These are phyloP conservation scores for Neodiprion virginianus DNA, from an alignment of 1,140 invertebrate genomes.

Conservation along the genomic window DNA sequence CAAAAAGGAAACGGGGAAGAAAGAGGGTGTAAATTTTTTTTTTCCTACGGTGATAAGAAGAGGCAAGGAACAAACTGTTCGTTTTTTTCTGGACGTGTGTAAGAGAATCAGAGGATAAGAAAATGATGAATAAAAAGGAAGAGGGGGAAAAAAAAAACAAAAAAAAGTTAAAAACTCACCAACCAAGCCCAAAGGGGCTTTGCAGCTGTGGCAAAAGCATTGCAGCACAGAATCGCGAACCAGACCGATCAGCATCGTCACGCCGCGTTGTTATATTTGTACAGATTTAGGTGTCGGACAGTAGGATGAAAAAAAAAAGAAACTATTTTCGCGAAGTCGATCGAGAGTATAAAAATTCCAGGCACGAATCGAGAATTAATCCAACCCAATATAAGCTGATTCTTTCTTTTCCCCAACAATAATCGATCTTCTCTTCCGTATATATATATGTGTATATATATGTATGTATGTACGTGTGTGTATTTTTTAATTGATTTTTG, in stretches of 20 bases:
- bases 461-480: too few species aligned
- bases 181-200: constrained; percentile 76
- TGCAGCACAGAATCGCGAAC: constrained; percentile 86
- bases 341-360: background rate
- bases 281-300: background rate
- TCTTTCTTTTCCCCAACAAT: too few species aligned
- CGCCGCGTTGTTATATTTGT: constrained; percentile 28
- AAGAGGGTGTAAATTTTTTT: background rate
- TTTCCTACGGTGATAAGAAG: background rate
- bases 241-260: constrained; percentile 81
- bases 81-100: too few species aligned
- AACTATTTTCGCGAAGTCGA: constrained; percentile 12
- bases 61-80: background rate
- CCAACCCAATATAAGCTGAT: too few species aligned
- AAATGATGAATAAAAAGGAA: background rate
- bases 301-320: constrained; percentile 14
- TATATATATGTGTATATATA: too few species aligned
- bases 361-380: background rate
- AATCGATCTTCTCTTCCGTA: too few species aligned
- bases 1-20: background rate
- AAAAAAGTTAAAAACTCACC: constrained; percentile 62
- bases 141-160: background rate
- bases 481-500: too few species aligned
- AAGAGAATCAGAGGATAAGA: background rate
- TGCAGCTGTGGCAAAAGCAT: constrained; percentile 89